These are phyloP conservation scores for Lampropteryx suffumata DNA, from an alignment of 2,888 invertebrate genomes.

Conservation along the genomic window DNA sequence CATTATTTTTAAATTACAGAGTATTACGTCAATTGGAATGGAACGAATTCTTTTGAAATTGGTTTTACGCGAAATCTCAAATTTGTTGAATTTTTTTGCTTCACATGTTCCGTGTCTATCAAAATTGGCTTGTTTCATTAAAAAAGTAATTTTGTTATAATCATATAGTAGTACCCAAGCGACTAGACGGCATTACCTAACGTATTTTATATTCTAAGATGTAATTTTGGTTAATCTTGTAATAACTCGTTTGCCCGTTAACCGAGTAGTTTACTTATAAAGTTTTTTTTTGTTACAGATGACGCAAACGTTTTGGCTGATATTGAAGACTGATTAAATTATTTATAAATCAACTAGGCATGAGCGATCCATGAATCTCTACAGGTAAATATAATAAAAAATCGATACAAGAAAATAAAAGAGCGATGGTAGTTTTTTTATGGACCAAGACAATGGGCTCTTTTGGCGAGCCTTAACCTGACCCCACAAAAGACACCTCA, in stretches of 20 bases:
- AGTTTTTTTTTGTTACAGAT: slow-evolving; percentile 67
- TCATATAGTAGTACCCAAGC: slow-evolving; percentile 50
- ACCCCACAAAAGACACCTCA: slow-evolving; percentile 21
- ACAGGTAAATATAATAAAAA: slow-evolving; percentile 46
- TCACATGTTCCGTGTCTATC: slow-evolving; percentile 25
- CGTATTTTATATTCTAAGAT: slow-evolving; percentile 44
- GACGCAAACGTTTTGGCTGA: slow-evolving; percentile 60
- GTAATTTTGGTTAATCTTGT: slow-evolving; percentile 51
- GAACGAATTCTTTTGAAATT: slow-evolving; percentile 63
- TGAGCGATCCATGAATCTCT: slow-evolving; percentile 64
- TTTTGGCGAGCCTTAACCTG: slow-evolving; percentile 19
- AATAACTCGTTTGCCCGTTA: slow-evolving; percentile 44
- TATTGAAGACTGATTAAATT: slow-evolving; percentile 73
- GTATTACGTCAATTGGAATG: slow-evolving; percentile 72
- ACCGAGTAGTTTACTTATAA: slow-evolving; percentile 37
- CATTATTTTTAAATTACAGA: slow-evolving; percentile 78
- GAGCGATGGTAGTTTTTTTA: not conserved
- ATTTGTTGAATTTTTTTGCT: slow-evolving; percentile 57
- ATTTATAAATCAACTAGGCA: slow-evolving; percentile 64
- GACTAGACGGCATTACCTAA: slow-evolving; percentile 43
- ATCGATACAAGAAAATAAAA: not conserved
- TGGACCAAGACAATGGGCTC: slow-evolving; percentile 21
- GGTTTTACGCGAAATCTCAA: slow-evolving; percentile 67
- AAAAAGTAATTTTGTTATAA: slow-evolving; percentile 60
- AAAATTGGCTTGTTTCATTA: slow-evolving; percentile 51